Conservation (phyloP, 2,888 invertebrate species). For the Liopterus haemorrhoidalis region DNA sequence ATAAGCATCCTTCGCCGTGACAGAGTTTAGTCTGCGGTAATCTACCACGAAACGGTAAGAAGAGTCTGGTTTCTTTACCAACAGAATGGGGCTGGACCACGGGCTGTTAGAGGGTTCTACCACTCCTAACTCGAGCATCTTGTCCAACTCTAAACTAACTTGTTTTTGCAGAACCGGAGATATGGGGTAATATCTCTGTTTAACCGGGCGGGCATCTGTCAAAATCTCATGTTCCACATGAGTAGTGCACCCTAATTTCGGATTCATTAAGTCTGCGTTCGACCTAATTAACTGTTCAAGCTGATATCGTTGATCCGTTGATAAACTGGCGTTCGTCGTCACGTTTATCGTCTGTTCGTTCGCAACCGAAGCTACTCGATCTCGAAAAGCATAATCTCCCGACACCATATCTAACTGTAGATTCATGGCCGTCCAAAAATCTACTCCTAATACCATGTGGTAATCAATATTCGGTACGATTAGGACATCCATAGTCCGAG, state of each 20-base stretch:
- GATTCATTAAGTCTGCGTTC: constrained; percentile 18
- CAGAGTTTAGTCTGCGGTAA: constrained; percentile 5
- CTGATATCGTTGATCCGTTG: not conserved
- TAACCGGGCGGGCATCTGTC: constrained; percentile 13
- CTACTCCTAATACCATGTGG: constrained; percentile 22
- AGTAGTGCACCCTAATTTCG: constrained; percentile 16
- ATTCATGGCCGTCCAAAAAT: constrained; percentile 23
- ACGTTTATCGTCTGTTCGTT: not conserved
- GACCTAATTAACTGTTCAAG: constrained; percentile 8
- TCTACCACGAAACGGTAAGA: constrained; percentile 11
- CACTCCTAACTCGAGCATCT: not conserved
- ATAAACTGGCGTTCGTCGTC: constrained; percentile 5
- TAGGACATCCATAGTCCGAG: constrained; percentile 16
- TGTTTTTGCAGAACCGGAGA: constrained; percentile 14
- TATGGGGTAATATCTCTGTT: constrained; percentile 18
- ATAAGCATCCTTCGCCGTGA: not conserved
- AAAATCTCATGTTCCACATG: constrained; percentile 19
- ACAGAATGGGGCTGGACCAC: constrained; percentile 9
- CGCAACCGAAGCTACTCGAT: too few species aligned
- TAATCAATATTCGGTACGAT: constrained; percentile 22
- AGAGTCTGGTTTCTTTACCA: constrained; percentile 7
- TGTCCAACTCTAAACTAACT: constrained; percentile 5
- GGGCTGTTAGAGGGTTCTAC: constrained; percentile 4
- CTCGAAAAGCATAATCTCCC: constrained; percentile 7
- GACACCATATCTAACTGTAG: too few species aligned